phyloP scores from a whole-genome alignment of 2,113 vertebrate species.

The Heterotis niloticus region DNA sequence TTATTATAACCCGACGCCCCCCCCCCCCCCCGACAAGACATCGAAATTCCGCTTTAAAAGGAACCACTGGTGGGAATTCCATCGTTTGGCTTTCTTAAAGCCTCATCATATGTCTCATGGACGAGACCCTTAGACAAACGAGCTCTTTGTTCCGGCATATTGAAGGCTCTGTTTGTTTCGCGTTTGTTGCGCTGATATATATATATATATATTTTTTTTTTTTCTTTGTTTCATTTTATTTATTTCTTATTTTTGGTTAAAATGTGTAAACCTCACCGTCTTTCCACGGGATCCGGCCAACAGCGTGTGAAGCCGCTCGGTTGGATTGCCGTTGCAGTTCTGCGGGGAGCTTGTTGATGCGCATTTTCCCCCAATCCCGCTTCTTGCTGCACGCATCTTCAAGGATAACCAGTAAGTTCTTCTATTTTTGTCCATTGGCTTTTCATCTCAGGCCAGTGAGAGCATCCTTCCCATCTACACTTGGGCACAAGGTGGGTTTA shows the following conservation, averaged over 20 bases:
- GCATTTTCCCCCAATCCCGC: slow-evolving; percentile 35
- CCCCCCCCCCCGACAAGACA: slow-evolving; percentile 9
- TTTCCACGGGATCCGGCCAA: slow-evolving; percentile 61
- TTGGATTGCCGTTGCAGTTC: slow-evolving; percentile 71
- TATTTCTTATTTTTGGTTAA: slow-evolving; percentile 29
- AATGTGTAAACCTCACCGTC: slow-evolving; percentile 46
- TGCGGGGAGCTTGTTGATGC: slow-evolving; percentile 48
- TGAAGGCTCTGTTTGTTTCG: too few relatives aligned
- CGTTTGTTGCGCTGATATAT: neutral
- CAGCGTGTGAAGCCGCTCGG: slow-evolving; percentile 74
- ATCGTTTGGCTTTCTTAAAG: neutral
- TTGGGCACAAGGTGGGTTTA: neutral
- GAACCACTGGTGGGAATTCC: slow-evolving; percentile 53
- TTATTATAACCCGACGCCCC: slow-evolving; percentile 12
- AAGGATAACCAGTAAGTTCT: slow-evolving; percentile 57
- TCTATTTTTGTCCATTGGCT: neutral
- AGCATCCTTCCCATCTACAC: neutral
- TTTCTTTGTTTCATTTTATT: too few relatives aligned
- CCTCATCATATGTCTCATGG: slow-evolving; percentile 31
- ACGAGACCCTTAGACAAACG: slow-evolving; percentile 31
- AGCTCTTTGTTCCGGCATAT: neutral
- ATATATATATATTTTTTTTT: neutral
- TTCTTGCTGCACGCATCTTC: slow-evolving; percentile 40
- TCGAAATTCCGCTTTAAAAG: slow-evolving; percentile 43
- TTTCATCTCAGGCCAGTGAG: slow-evolving; percentile 5